phyloP scores from a whole-genome alignment of 2,888 invertebrate species.

The Operophtera brumata region DNA sequence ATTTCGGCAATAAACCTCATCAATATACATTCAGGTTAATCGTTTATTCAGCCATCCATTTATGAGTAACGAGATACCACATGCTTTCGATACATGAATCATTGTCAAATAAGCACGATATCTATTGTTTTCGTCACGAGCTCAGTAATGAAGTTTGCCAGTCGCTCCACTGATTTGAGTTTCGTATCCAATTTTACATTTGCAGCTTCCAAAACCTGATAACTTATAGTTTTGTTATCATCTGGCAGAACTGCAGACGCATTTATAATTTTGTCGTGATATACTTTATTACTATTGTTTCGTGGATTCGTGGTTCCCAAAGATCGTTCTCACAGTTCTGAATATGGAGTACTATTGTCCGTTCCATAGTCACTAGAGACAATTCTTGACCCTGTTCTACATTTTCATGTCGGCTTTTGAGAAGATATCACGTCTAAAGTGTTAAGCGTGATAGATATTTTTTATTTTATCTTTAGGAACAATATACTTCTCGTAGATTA shows the following conservation, averaged over 20 bases:
- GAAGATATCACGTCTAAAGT: conserved; percentile 1
- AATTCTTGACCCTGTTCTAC: conserved; percentile 74
- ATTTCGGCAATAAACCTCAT: no score
- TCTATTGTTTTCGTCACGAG: conserved; percentile 17
- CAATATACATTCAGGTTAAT: conserved; percentile 12
- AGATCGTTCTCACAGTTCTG: conserved; percentile 68
- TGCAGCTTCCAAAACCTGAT: conserved; percentile 3
- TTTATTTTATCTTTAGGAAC: no score
- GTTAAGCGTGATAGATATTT: no score
- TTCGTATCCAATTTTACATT: conserved; percentile 11
- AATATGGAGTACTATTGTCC: conserved; percentile 67
- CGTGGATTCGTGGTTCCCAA: conserved; percentile 52
- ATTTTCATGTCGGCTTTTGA: conserved; percentile 46
- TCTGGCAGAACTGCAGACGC: conserved; percentile 28
- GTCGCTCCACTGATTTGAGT: conserved; percentile 3
- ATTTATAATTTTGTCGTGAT: conserved; percentile 42
- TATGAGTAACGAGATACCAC: conserved; percentile 8
- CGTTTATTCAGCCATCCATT: conserved; percentile 14
- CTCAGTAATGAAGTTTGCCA: conserved; percentile 4
- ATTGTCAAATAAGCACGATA: conserved; percentile 7
- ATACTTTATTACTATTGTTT: conserved; percentile 45
- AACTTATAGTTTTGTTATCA: background rate
- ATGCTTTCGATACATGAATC: conserved; percentile 2
- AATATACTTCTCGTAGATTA: no score
- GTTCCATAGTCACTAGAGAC: conserved; percentile 60